phyloP scores from a whole-genome alignment of 2,113 vertebrate species.

The Todiramphus saurophagus region DNA sequence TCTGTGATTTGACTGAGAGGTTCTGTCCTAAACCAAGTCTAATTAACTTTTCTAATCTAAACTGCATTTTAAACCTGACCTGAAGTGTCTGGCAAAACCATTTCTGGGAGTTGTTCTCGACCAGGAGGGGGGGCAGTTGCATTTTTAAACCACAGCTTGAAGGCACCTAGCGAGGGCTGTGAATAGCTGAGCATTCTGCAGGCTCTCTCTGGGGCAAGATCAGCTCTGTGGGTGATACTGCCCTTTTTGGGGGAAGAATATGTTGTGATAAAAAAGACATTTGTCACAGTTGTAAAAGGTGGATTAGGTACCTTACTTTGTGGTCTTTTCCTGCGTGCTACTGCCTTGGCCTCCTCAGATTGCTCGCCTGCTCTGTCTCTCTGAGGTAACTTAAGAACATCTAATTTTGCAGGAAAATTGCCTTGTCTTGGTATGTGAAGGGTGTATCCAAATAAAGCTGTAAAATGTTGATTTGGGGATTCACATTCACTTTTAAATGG shows the following conservation, averaged over 20 bases:
- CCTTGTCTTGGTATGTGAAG: not conserved
- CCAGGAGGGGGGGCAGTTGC: constrained; percentile 48
- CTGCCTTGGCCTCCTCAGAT: not conserved
- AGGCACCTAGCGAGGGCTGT: not conserved
- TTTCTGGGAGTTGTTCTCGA: not conserved
- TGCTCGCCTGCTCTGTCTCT: not conserved
- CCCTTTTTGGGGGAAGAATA: not conserved
- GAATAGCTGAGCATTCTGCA: not conserved
- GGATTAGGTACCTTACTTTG: not conserved
- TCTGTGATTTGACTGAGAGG: not conserved
- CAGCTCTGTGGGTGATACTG: not conserved
- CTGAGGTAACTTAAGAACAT: not conserved
- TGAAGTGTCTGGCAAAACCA: not conserved
- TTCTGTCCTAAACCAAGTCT: not conserved
- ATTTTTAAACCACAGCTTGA: constrained; percentile 6
- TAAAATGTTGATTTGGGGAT: not conserved
- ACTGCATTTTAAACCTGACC: not conserved
- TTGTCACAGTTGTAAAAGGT: not conserved
- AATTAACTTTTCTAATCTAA: not conserved
- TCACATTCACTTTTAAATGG: not conserved
- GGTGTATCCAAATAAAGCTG: constrained; percentile 9
- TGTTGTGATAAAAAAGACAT: not conserved
- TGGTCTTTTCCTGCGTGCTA: not conserved
- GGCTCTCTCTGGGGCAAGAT: not conserved
- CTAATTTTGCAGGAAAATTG: constrained; percentile 14